Evolutionary conservation across 2,113 vertebrate genomes (phyloP).

Genomic region (Petrocephalus microphthalmus): DNA sequence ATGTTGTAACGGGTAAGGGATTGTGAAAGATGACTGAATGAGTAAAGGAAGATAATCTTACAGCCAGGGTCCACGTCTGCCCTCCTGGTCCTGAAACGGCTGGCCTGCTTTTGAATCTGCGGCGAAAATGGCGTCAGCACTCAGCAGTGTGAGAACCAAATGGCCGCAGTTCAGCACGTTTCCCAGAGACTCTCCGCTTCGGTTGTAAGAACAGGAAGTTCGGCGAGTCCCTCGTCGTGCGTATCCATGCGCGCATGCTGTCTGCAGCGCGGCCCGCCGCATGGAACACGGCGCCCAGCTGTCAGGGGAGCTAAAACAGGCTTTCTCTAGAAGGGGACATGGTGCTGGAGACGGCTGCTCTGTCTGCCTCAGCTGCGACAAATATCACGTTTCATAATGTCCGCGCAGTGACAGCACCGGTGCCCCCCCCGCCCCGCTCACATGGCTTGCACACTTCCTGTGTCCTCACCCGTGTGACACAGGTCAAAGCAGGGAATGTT

Average conservation of each 20-base stretch:
- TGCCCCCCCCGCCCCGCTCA: background rate
- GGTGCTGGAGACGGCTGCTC: background rate
- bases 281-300: background rate
- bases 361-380: background rate
- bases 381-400: background rate
- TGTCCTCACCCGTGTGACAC: background rate
- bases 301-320: background rate
- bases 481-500: background rate
- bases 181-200: background rate
- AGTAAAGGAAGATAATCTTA: background rate
- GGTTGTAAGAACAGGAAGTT: background rate
- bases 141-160: background rate
- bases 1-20: background rate
- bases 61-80: background rate
- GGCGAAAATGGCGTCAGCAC: background rate
- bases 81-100: background rate
- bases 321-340: background rate
- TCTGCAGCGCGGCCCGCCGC: background rate
- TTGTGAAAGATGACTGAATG: background rate
- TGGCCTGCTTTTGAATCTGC: background rate
- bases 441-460: background rate
- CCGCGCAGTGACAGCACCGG: background rate
- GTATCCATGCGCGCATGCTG: background rate
- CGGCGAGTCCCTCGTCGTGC: background rate
- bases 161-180: background rate